Evolutionary conservation across 2,113 vertebrate species (phyloP).

Genomic region (Chaetorhynchus papuensis): DNA sequence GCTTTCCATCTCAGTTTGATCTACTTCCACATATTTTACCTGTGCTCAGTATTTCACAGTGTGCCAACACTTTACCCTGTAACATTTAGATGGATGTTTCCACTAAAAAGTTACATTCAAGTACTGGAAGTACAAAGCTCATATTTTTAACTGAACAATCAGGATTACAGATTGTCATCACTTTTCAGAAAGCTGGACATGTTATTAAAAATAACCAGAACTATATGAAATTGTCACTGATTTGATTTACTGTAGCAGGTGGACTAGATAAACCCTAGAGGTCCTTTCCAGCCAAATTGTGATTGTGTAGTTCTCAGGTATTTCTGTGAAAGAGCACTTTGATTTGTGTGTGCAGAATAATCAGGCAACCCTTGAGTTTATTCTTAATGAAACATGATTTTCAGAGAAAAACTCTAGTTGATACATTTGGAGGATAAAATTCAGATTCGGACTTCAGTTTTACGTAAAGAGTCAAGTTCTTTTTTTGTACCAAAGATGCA

Average conservation of each 20-base stretch:
- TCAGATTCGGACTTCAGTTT: not conserved
- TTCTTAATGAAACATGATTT: not conserved
- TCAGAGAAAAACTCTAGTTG: not conserved
- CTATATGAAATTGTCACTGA: not conserved
- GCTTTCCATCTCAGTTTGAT: not conserved
- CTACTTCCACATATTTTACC: not conserved
- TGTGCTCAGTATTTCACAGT: not conserved
- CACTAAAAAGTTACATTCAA: not conserved
- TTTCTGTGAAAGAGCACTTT: not conserved
- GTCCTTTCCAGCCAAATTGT: not conserved
- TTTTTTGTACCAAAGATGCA: not conserved
- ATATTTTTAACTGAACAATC: not conserved
- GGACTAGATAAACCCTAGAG: not conserved
- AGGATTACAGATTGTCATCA: not conserved
- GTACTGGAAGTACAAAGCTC: not conserved
- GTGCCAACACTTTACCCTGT: not conserved
- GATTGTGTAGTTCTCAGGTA: not conserved
- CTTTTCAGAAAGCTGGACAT: not conserved
- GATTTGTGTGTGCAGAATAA: not conserved
- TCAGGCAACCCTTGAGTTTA: not conserved
- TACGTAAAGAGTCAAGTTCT: rapidly evolving
- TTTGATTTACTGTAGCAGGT: not conserved
- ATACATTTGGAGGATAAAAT: not conserved
- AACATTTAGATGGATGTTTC: not conserved
- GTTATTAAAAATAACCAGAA: not conserved